These are phyloP conservation scores for Xyrichtys novacula DNA, from an alignment of 2,797 vertebrate genomes.

Conservation along the genomic window DNA sequence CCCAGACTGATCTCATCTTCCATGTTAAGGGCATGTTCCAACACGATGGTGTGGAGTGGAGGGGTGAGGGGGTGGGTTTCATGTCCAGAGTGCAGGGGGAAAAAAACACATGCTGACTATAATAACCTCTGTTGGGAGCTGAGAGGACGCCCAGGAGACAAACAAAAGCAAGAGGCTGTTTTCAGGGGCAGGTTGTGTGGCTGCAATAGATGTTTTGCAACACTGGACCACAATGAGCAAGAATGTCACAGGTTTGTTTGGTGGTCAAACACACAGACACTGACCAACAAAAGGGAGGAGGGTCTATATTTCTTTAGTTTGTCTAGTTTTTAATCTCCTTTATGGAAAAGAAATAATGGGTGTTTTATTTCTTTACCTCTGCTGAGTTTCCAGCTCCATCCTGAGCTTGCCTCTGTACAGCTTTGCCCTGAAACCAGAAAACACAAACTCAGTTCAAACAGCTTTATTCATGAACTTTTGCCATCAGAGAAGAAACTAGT, in stretches of 20 bases:
- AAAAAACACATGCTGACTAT: constrained; percentile 18
- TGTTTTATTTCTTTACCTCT: constrained; percentile 59
- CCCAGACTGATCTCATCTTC: constrained; percentile 29
- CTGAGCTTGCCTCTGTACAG: constrained; percentile 36
- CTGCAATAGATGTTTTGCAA: constrained; percentile 41
- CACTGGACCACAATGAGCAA: constrained; percentile 24
- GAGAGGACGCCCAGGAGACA: constrained; percentile 35
- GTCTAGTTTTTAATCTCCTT: neutral
- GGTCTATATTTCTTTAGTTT: neutral
- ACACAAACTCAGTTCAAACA: constrained; percentile 9
- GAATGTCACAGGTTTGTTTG: neutral
- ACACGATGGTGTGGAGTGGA: neutral
- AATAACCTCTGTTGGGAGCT: constrained; percentile 36
- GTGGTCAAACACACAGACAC: neutral
- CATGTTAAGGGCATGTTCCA: neutral
- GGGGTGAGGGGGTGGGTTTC: constrained; percentile 26
- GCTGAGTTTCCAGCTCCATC: constrained; percentile 19
- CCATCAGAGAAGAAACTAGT: neutral
- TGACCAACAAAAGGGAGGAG: no score
- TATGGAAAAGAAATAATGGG: neutral
- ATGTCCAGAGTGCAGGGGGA: neutral
- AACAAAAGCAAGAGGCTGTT: constrained; percentile 23
- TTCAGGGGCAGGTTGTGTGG: constrained; percentile 32
- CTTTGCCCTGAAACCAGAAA: constrained; percentile 67
- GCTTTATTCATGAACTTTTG: neutral